phyloP scores from a whole-genome alignment of 1,140 invertebrate genomes.

The Drosophila cardini region DNA sequence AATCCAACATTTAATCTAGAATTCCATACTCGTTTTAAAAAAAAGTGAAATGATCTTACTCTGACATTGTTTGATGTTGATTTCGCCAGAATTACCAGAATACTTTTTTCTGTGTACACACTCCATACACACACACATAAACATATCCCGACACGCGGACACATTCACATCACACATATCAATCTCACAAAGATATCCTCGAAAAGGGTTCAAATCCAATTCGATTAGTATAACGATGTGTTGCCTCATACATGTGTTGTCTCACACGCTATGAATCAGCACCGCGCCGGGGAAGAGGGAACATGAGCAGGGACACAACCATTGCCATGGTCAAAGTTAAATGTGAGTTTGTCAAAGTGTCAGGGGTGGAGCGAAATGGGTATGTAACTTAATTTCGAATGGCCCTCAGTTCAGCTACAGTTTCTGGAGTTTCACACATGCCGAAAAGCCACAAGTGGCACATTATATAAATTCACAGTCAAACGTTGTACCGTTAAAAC shows the following conservation, averaged over 20 bases:
- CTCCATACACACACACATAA: conserved; percentile 18
- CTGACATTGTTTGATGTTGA: no score
- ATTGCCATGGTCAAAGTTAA: conserved; percentile 40
- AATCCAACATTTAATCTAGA: no score
- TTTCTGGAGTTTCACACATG: conserved; percentile 41
- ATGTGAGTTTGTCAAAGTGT: conserved; percentile 70
- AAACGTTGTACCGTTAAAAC: conserved; percentile 79
- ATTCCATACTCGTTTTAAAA: no score
- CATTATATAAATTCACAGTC: conserved; percentile 84
- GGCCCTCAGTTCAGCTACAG: conserved; percentile 16
- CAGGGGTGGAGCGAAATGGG: background rate
- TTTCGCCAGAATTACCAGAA: no score
- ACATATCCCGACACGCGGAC: background rate
- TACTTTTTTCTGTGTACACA: background rate
- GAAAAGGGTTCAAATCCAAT: conserved; percentile 79
- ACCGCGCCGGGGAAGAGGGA: background rate
- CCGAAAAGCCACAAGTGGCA: conserved; percentile 81
- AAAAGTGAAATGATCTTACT: no score
- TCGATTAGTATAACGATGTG: conserved; percentile 71
- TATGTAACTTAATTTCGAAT: background rate
- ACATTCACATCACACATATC: conserved; percentile 30
- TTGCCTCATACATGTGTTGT: conserved; percentile 30
- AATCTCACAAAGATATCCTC: conserved; percentile 35
- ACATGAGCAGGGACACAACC: background rate
- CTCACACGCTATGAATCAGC: conserved; percentile 25